phyloP scores from a whole-genome alignment of 1,140 invertebrate species.

The Cecropterus lyciades region DNA sequence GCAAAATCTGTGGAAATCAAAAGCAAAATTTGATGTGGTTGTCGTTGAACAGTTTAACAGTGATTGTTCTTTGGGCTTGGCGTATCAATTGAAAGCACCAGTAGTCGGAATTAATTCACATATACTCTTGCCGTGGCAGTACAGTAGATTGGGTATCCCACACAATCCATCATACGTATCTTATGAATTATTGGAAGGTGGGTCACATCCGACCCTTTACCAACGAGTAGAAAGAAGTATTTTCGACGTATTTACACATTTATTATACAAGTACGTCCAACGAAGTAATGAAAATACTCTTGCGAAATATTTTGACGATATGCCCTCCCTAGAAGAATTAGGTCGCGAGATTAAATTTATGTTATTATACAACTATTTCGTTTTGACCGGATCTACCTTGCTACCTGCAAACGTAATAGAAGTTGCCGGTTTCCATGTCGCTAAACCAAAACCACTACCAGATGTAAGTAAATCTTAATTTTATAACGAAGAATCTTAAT shows the following conservation, averaged over 20 bases:
- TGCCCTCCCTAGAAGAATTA: slow-evolving; percentile 85
- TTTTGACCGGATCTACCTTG: slow-evolving; percentile 83
- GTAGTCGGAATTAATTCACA: slow-evolving; percentile 85
- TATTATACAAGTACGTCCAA: slow-evolving; percentile 22
- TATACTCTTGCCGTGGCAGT: slow-evolving; percentile 86
- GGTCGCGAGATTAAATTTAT: slow-evolving; percentile 85
- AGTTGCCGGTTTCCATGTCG: slow-evolving; percentile 87
- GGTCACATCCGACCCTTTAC: slow-evolving; percentile 84
- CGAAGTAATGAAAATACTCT: slow-evolving; percentile 48
- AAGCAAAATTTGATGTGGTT: slow-evolving; percentile 87
- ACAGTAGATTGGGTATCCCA: slow-evolving; percentile 84
- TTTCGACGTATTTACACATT: slow-evolving; percentile 60
- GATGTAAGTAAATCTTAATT: slow-evolving; percentile 67
- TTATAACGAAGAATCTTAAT: too few species aligned
- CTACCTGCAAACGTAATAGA: slow-evolving; percentile 86
- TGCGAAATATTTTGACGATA: slow-evolving; percentile 82
- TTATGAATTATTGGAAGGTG: slow-evolving; percentile 82
- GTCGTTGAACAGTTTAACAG: slow-evolving; percentile 88
- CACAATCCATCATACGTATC: slow-evolving; percentile 85
- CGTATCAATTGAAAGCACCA: slow-evolving; percentile 86
- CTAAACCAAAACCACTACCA: slow-evolving; percentile 82
- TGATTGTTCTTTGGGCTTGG: slow-evolving; percentile 87
- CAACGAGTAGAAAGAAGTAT: slow-evolving; percentile 68
- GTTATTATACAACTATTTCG: slow-evolving; percentile 86
- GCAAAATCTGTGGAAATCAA: slow-evolving; percentile 65